Conservation (phyloP, 2,888 invertebrate genomes). For the Rhabditoides inermis region DNA sequence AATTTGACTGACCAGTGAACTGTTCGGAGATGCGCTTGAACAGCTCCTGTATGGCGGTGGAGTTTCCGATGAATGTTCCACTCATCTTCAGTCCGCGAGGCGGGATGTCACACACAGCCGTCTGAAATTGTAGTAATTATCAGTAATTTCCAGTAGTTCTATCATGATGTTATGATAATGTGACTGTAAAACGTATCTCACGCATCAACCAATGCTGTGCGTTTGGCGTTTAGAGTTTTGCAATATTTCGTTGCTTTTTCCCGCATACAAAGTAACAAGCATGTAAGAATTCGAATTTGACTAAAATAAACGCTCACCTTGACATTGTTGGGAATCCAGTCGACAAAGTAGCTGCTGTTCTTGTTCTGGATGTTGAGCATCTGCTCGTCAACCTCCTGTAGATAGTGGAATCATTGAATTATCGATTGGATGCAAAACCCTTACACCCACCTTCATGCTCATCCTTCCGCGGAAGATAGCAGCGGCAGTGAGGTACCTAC, state of each 20-base stretch:
- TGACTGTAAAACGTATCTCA: background rate
- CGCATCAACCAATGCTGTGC: conserved; percentile 2
- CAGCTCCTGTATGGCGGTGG: conserved; percentile 78
- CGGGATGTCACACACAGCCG: conserved; percentile 64
- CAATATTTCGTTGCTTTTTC: no score
- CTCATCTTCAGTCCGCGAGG: conserved; percentile 81
- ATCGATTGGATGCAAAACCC: background rate
- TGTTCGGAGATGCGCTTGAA: conserved; percentile 83
- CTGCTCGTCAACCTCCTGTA: conserved; percentile 67
- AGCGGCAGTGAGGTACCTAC: conserved; percentile 60
- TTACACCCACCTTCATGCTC: conserved; percentile 59
- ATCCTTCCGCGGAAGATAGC: conserved; percentile 61
- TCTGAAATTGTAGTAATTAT: background rate
- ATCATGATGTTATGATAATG: background rate
- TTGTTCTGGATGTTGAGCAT: conserved; percentile 93
- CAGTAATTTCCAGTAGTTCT: background rate
- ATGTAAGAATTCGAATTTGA: no score
- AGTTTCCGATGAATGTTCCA: conserved; percentile 84
- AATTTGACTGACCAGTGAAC: conserved; percentile 81
- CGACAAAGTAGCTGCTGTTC: conserved; percentile 75
- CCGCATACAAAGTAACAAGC: no score
- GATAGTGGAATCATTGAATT: no score
- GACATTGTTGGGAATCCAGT: conserved; percentile 66
- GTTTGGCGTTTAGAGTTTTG: no score
- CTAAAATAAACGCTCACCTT: no score